Evolutionary conservation across 2,888 invertebrate genomes (phyloP), one percentile per base, ranked within the genome.

Genomic region (Epinotia demarniana): DNA sequence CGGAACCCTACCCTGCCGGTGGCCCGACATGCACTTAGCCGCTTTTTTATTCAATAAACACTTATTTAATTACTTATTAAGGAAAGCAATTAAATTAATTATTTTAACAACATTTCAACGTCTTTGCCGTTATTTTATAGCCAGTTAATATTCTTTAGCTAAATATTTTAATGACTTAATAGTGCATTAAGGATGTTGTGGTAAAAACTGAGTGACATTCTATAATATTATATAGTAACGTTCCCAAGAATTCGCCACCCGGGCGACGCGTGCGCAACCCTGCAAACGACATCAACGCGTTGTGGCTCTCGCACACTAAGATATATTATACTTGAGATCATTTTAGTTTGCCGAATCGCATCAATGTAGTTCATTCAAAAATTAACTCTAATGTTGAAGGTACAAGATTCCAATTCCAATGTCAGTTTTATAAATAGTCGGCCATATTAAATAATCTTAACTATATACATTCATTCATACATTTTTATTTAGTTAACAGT

Each of bases 241-340:
- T 43, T 9, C 43, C 13, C 33, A 13, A 27, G n/a, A 18, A n/a
- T 53, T 27, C 18, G 39, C 39, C 9, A 39, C 12, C 5, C 18
- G 12, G 23, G 11, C 67, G 53, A 39, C 74, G 69, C 74, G 9
- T 63, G 69, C 74, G 74, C 74, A 63, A 3, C 49, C 33, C 33
- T 64, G 46, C 74, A 58, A 70, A 46, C 33, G 69, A 74, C 69
- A 63, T 74, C 74, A 74, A 74, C 74, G 74, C 74, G 74, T 69
- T 5, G 19, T 27, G 5, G n/a, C 19, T 33, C 18, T 46, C 9
- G n/a, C 43, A 39, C 19, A 12, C n/a, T 58, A 55, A 57, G 9
- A 53, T n/a, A 12, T 33, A 33, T 33, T 3, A 6, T 6, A 33
- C 33, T 33, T 6, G 33, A 33, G 33, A 33, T 33, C 8, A 33